Evolutionary conservation across 2,797 vertebrate genomes (phyloP).

Genomic region (Mormyrops boulengeri): DNA sequence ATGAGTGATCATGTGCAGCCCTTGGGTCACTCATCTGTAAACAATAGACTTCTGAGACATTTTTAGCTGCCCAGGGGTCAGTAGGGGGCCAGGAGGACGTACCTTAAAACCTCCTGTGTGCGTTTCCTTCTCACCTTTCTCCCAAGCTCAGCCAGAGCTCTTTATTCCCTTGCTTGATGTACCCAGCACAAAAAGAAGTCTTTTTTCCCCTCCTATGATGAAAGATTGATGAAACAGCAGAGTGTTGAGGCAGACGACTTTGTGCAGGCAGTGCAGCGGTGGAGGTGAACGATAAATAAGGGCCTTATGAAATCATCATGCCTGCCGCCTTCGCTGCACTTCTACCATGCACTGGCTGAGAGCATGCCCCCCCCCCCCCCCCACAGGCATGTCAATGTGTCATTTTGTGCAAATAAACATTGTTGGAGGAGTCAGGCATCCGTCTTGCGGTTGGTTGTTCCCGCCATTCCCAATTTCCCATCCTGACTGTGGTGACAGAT

Average conservation of each 20-base stretch:
- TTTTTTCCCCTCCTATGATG: constrained; percentile 12
- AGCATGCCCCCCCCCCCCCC: background rate
- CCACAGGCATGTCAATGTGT: background rate
- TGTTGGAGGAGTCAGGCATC: background rate
- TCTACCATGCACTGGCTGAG: background rate
- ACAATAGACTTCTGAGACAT: background rate
- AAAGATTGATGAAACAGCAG: constrained; percentile 14
- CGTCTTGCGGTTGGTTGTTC: background rate
- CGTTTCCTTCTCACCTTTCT: background rate
- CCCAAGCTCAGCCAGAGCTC: background rate
- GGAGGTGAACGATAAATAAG: background rate
- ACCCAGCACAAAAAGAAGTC: background rate
- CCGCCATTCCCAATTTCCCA: background rate
- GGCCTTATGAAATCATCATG: background rate
- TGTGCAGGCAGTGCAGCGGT: background rate
- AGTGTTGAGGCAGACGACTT: background rate
- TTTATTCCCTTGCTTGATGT: background rate
- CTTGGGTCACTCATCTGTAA: background rate
- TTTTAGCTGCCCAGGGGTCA: background rate
- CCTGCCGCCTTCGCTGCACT: background rate
- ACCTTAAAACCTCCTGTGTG: background rate
- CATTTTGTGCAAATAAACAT: background rate
- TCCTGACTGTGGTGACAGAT: background rate
- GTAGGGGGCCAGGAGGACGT: background rate
- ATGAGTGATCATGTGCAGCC: background rate